phyloP scores from a whole-genome alignment of 92 coral and sea anemone species.

The Bergia puertoricense region DNA sequence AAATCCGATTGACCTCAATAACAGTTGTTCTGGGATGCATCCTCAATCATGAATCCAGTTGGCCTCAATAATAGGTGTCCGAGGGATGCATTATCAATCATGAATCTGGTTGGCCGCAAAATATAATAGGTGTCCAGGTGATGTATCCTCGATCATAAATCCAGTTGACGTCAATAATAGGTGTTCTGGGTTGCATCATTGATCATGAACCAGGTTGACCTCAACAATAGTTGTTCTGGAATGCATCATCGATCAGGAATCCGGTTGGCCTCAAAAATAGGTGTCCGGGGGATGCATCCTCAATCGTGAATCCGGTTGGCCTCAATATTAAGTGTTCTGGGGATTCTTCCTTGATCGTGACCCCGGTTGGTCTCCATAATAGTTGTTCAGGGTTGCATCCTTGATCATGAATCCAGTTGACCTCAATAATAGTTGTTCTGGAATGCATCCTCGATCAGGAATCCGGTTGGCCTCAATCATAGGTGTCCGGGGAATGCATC shows the following conservation, averaged over 20 bases:
- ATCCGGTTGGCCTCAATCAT: too few species aligned
- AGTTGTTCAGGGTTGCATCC: too few species aligned
- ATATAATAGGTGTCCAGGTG: not conserved
- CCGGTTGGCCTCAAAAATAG: not conserved
- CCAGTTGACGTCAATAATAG: not conserved
- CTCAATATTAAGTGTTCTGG: not conserved
- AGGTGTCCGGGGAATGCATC: not conserved
- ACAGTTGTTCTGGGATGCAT: too few species aligned
- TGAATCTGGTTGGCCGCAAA: too few species aligned
- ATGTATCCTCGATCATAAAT: not conserved
- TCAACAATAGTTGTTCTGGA: too few species aligned
- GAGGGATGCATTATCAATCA: not conserved
- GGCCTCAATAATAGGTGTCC: not conserved
- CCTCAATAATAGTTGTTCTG: too few species aligned
- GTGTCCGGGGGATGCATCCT: too few species aligned
- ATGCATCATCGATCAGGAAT: not conserved
- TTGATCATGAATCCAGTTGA: too few species aligned
- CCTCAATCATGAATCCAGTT: not conserved
- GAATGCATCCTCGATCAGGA: not conserved
- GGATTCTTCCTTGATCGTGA: not conserved
- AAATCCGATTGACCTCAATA: too few species aligned
- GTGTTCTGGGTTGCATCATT: too few species aligned
- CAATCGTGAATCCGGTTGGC: too few species aligned
- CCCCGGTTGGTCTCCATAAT: not conserved
- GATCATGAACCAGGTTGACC: too few species aligned